Evolutionary conservation across 2,888 invertebrate genomes (phyloP).

Genomic region (Eretmocerus hayati): DNA sequence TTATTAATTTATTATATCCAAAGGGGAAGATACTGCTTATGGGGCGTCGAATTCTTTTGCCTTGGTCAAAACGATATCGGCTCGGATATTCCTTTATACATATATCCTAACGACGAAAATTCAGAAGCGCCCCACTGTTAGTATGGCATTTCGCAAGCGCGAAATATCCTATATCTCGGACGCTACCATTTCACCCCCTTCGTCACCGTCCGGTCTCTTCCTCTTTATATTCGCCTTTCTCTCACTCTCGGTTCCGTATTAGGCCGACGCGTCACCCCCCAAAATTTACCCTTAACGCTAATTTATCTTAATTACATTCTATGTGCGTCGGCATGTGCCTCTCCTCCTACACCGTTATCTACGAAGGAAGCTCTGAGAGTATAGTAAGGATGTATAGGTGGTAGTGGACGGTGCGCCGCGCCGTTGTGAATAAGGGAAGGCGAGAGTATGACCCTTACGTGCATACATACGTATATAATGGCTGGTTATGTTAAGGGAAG

Average conservation of each 20-base stretch:
- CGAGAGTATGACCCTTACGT: no score
- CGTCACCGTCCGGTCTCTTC: no score
- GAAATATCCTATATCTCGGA: no score
- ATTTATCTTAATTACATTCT: constrained; percentile 46
- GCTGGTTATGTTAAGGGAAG: no score
- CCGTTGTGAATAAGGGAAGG: not conserved
- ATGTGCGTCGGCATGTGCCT: constrained; percentile 39
- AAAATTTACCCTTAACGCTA: constrained; percentile 43
- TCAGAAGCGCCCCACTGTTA: no score
- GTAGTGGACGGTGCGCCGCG: not conserved
- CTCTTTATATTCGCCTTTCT: no score
- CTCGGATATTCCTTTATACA: no score
- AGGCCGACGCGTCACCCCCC: constrained; percentile 28
- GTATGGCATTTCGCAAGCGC: no score
- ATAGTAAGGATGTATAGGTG: not conserved
- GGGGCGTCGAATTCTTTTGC: no score
- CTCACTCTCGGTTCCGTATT: constrained; percentile 22
- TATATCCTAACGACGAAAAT: no score
- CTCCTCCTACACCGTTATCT: not conserved
- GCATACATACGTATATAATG: no score
- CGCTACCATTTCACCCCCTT: constrained; percentile 2
- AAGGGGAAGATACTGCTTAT: not conserved
- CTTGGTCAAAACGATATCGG: no score
- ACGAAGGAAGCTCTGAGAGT: not conserved
- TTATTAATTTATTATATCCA: not conserved